A percentile compares a stretch with the other conserved stretches of the same genome.
Conservation (phyloP, 2,797 vertebrate species). For the Galaxias olidus region DNA sequence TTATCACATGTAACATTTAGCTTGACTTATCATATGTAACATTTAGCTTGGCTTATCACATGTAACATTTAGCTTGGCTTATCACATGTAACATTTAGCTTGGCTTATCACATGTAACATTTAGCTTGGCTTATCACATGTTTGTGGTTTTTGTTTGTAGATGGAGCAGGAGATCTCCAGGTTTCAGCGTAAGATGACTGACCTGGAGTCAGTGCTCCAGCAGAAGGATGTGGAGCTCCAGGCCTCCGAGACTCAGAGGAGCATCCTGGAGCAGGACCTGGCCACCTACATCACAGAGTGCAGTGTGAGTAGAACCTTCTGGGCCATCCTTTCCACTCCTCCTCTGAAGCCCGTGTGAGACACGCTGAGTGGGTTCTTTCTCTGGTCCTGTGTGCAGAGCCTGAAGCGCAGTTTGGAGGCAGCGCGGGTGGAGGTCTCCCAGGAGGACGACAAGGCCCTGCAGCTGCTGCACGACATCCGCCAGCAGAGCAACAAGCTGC, state of each 20-base stretch:
- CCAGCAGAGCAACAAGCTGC: constrained; percentile 98
- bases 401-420: constrained; percentile 98
- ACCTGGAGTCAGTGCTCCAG: constrained; percentile 97
- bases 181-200: constrained; percentile 97
- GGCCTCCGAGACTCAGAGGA: constrained; percentile 97
- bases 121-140: too few relatives aligned
- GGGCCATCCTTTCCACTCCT: neutral
- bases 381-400: constrained; percentile 82
- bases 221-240: constrained; percentile 99
- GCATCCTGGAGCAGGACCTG: constrained; percentile 97
- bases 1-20: too few relatives aligned
- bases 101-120: too few relatives aligned
- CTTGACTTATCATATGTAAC: too few relatives aligned
- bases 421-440: constrained; percentile 96
- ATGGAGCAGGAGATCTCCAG: constrained; percentile 99
- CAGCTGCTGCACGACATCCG: constrained; percentile 98
- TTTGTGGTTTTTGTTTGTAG: too few relatives aligned
- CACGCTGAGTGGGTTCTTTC: too few relatives aligned
- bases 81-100: too few relatives aligned
- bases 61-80: too few relatives aligned
- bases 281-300: constrained; percentile 99
- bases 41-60: too few relatives aligned
- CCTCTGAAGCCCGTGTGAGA: too few relatives aligned
- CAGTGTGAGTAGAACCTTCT: constrained; percentile 82
- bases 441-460: constrained; percentile 98